A percentile compares a stretch with the other conserved stretches of the same genome.
phyloP scores from a whole-genome alignment of 1,140 invertebrate species.

The Drosophila repletoides region DNA sequence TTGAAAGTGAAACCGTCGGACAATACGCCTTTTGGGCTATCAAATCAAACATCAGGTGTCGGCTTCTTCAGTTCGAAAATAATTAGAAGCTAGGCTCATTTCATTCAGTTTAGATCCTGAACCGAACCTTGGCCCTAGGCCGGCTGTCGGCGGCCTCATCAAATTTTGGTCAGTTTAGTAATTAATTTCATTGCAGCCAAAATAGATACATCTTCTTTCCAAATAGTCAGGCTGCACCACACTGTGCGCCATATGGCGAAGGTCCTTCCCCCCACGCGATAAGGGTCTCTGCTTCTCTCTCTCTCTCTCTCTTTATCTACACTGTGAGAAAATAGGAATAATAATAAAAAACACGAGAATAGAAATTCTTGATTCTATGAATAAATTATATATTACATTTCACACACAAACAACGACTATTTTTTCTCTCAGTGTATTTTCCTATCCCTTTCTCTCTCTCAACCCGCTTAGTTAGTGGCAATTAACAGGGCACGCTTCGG shows the following conservation, averaged over 20 bases:
- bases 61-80: conserved; percentile 32
- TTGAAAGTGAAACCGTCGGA: conserved; percentile 73
- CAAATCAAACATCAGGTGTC: conserved; percentile 78
- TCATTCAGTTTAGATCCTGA: conserved; percentile 16
- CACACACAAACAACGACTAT: too few species aligned
- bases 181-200: conserved; percentile 72
- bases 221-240: conserved; percentile 15
- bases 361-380: too few species aligned
- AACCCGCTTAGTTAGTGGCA: conserved; percentile 67
- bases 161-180: conserved; percentile 76
- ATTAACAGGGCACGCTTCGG: conserved; percentile 72
- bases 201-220: conserved; percentile 75
- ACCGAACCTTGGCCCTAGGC: not conserved
- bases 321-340: too few species aligned
- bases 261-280: conserved; percentile 30
- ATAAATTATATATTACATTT: too few species aligned
- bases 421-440: not conserved
- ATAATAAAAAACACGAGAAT: too few species aligned
- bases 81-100: conserved; percentile 16
- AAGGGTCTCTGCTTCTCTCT: conserved; percentile 12
- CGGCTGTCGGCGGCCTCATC: conserved; percentile 47
- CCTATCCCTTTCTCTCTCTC: not conserved
- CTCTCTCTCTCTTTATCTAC: not conserved
- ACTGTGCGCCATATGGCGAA: conserved; percentile 55
- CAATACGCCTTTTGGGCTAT: conserved; percentile 40